A percentile compares a stretch with the other conserved stretches of the same genome.
These are phyloP conservation scores for Myrmophylax atrothorax DNA, from an alignment of 2,113 vertebrate genomes.

Conservation along the genomic window DNA sequence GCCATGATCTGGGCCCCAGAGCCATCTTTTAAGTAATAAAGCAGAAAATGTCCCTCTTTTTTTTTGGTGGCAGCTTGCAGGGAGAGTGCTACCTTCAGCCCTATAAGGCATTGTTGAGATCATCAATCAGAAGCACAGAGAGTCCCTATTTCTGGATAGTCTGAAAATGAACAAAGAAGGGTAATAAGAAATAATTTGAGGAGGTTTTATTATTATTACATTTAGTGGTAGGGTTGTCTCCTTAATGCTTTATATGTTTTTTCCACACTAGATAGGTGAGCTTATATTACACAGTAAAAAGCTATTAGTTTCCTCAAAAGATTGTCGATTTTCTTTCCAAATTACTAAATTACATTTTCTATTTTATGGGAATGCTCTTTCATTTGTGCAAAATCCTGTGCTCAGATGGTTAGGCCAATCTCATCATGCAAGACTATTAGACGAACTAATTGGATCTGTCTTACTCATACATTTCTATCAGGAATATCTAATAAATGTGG, in stretches of 20 bases:
- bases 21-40: neutral
- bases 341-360: constrained; percentile 58
- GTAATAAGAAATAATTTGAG: constrained; percentile 20
- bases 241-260: constrained; percentile 6
- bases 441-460: constrained; percentile 56
- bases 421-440: constrained; percentile 39
- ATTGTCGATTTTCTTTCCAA: constrained; percentile 41
- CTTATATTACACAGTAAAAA: constrained; percentile 38
- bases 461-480: constrained; percentile 1
- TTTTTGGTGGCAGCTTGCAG: neutral
- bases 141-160: neutral
- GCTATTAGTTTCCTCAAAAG: constrained; percentile 58
- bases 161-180: neutral
- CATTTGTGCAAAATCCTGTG: constrained; percentile 49
- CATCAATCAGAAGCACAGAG: neutral
- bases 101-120: neutral
- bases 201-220: constrained; percentile 42
- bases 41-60: neutral
- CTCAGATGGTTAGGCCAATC: constrained; percentile 10
- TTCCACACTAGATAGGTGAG: constrained; percentile 8
- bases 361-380: constrained; percentile 57
- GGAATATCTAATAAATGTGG: constrained; percentile 37
- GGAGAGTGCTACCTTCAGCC: neutral
- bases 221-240: neutral
- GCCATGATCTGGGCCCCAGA: neutral